Evolutionary conservation across 2,888 invertebrate genomes (phyloP), one percentile per base, ranked within the genome.

Genomic region (Lasioglossum malachurum): DNA sequence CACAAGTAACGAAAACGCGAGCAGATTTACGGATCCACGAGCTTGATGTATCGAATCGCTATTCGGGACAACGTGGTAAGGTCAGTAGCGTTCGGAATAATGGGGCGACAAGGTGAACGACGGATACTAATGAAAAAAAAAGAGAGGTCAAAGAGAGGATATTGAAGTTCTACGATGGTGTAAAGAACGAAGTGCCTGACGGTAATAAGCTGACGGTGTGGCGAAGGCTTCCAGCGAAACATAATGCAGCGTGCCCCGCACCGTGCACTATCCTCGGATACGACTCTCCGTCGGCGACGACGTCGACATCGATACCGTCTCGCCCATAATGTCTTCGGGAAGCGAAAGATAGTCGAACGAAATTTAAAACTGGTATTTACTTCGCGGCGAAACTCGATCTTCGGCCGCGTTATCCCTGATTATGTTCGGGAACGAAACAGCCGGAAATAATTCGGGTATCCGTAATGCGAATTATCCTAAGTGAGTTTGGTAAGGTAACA

Each of bases 111-210:
- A 64, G 16, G 7, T 10, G 38, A 41, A 69, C 69, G 38, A 35
- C 41, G 23, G 19, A 67, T 14, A 12, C 4, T 35, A 19, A 8
- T n/a, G n/a, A n/a, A 10, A 53, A 53, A 53, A 53, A n/a, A 23
- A 35, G 19, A 19, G 35, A 35, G 67, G 19, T 31, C 41, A 53
- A 53, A 53, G n/a, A 53, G 53, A 10, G 27, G 76, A 53, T 57
- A 67, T 35, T 75, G 92, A 92, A 93, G 89, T 93, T 92, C 92
- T 92, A 92, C 84, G 87, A 93, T 91, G 91, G 89, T 92, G 87
- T 90, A 89, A 92, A 91, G 91, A 90, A 88, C 88, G 80, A 88
- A 88, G 91, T 85, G 90, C 88, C 53, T 82, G 86, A 86, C 83
- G 86, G 86, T 91, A 88, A 89, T 91, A 90, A 83, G 75, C 71